These are phyloP conservation scores for Conus canariensis DNA, from an alignment of 2,888 invertebrate species.

Conservation along the genomic window DNA sequence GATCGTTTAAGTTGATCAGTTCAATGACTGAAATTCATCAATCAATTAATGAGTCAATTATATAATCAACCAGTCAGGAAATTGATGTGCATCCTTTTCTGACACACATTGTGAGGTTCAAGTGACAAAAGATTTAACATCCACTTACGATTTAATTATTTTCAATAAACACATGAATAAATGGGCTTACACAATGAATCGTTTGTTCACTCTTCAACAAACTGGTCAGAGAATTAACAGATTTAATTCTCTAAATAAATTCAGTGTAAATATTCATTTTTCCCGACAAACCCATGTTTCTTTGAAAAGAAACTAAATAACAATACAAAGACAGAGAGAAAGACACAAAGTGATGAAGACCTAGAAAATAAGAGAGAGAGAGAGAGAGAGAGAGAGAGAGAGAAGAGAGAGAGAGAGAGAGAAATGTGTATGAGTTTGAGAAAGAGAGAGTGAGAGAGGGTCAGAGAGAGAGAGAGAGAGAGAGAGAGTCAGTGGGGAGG, in stretches of 20 bases:
- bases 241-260: neutral
- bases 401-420: neutral
- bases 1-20: neutral
- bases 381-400: neutral
- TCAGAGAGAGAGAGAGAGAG: constrained; percentile 20
- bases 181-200: no score
- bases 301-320: no score
- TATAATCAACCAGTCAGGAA: no score
- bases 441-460: neutral
- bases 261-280: neutral
- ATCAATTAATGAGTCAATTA: no score
- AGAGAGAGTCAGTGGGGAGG: constrained; percentile 15
- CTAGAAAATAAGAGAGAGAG: neutral
- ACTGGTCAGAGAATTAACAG: neutral
- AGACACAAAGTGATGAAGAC: neutral
- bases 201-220: no score
- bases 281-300: no score
- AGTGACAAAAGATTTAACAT: no score
- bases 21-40: no score
- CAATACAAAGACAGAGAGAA: neutral
- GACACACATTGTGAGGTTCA: no score
- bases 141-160: no score
- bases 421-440: neutral
- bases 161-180: no score
- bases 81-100: no score